Percentiles rank a stretch among this genome's conserved stretches.
Conservation (phyloP, 2,888 invertebrate species). For the Nymphalis c-album region DNA sequence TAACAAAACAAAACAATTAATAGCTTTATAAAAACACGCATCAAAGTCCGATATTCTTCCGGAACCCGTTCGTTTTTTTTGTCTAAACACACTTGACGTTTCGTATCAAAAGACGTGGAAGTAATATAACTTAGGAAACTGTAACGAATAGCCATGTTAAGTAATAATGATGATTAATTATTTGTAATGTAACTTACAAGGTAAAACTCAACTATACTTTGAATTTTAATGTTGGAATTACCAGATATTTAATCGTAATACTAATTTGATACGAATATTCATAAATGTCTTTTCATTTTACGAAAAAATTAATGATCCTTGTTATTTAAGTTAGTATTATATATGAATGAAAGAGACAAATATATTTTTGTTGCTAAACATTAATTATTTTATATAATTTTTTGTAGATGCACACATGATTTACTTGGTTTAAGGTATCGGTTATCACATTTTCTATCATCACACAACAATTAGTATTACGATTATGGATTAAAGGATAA, state of each 20-base stretch:
- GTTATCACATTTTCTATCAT: too few relatives aligned
- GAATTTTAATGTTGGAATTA: not conserved
- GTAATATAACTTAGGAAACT: constrained; percentile 8
- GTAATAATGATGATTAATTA: constrained; percentile 12
- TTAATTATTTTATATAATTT: too few relatives aligned
- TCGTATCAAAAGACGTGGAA: constrained; percentile 7
- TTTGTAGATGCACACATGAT: too few relatives aligned
- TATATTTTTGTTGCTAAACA: too few relatives aligned
- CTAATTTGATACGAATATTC: not conserved
- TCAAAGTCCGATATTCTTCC: not conserved
- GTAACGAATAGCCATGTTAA: not conserved
- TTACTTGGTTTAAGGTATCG: too few relatives aligned
- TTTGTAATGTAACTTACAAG: not conserved
- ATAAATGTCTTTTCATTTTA: not conserved
- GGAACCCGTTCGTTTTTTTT: not conserved
- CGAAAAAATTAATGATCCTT: too few relatives aligned
- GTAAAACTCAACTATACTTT: not conserved
- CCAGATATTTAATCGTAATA: not conserved
- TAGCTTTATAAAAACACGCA: not conserved
- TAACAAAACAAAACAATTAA: not conserved
- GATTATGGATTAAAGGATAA: too few relatives aligned
- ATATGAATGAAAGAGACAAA: too few relatives aligned
- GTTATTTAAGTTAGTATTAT: too few relatives aligned
- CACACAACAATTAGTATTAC: too few relatives aligned
- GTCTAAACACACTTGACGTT: not conserved